phyloP scores from a whole-genome alignment of 2,797 vertebrate species.

The Artibeus lituratus region DNA sequence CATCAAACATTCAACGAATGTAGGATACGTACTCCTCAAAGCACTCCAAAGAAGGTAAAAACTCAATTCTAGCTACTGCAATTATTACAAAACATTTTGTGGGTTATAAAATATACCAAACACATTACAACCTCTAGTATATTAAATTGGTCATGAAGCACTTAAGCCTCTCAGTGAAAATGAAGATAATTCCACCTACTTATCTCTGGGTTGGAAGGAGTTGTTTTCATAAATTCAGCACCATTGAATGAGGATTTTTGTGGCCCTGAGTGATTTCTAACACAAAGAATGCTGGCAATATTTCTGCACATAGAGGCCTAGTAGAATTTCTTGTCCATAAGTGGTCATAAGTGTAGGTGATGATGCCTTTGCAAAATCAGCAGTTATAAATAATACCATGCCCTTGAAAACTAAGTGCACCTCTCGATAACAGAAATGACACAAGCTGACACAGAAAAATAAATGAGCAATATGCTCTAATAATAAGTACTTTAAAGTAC shows the following conservation, averaged over 20 bases:
- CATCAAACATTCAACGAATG: not conserved
- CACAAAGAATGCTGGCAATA: not conserved
- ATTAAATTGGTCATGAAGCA: not conserved
- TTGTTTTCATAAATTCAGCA: not conserved
- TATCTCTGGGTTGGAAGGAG: not conserved
- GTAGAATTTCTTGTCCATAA: not conserved
- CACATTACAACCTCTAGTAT: not conserved
- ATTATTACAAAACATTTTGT: not conserved
- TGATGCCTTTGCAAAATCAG: not conserved
- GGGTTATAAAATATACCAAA: not conserved
- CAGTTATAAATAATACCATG: constrained; percentile 46
- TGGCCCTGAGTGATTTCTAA: not conserved
- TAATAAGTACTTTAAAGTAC: not conserved
- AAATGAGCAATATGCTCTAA: not conserved
- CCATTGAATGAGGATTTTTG: not conserved
- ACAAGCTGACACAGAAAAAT: not conserved
- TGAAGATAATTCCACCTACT: not conserved
- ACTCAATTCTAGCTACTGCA: not conserved
- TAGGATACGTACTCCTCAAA: not conserved
- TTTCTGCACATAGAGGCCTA: not conserved
- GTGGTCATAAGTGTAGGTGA: not conserved
- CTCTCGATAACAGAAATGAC: not conserved
- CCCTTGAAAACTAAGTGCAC: not conserved
- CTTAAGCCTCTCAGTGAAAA: not conserved
- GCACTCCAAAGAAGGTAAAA: not conserved